These are phyloP conservation scores for Monoplex corrugatus DNA, from an alignment of 2,888 invertebrate genomes.

Conservation along the genomic window DNA sequence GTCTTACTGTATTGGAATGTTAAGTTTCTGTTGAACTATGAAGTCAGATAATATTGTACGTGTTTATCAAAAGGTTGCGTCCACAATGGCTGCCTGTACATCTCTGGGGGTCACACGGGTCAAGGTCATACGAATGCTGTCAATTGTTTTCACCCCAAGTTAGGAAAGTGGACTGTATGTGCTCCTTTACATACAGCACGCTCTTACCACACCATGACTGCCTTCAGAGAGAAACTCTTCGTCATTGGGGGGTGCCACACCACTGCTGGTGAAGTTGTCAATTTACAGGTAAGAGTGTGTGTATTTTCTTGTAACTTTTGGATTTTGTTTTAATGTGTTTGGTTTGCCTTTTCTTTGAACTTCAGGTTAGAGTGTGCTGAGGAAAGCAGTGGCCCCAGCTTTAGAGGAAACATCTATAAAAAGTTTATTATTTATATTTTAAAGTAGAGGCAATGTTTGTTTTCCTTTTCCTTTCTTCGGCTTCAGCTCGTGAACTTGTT, in stretches of 20 bases:
- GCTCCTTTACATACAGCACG: slow-evolving; percentile 58
- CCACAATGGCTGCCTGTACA: slow-evolving; percentile 58
- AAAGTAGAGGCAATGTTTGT: no score
- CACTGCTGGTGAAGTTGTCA: slow-evolving; percentile 43
- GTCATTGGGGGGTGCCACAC: slow-evolving; percentile 64
- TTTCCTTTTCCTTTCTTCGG: no score
- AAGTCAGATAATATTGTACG: neutral
- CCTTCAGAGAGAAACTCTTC: slow-evolving; percentile 53
- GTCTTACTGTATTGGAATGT: neutral
- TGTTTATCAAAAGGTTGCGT: slow-evolving; percentile 59
- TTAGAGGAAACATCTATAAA: no score
- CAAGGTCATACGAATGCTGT: slow-evolving; percentile 58
- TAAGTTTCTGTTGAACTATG: neutral
- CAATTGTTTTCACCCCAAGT: slow-evolving; percentile 56
- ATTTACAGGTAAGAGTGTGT: slow-evolving; percentile 32
- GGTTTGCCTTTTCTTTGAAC: no score
- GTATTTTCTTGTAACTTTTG: no score
- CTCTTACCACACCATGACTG: slow-evolving; percentile 66
- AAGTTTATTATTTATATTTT: no score
- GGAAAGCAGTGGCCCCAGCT: no score
- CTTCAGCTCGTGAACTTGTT: no score
- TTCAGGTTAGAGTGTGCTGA: no score
- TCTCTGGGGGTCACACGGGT: slow-evolving; percentile 67
- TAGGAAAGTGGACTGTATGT: slow-evolving; percentile 56
- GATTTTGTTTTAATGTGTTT: no score